Evolutionary conservation across 2,113 vertebrate species (phyloP).

Genomic region (human): DNA sequence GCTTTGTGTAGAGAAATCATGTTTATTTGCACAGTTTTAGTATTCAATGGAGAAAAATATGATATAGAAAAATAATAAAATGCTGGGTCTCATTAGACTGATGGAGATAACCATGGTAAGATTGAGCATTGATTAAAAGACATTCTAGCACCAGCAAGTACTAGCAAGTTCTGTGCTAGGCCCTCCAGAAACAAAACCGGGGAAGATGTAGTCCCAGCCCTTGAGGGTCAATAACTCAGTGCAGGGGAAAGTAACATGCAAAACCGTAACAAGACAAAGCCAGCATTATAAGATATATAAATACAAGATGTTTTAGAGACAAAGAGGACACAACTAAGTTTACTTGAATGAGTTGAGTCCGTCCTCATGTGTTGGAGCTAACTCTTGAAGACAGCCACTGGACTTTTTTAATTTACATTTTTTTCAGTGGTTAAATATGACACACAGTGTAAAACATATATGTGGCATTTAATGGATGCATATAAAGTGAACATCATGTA

Average conservation of each 20-base stretch:
- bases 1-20: background rate
- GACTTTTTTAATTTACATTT: background rate
- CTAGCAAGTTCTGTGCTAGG: background rate
- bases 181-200: background rate
- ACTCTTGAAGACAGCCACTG: background rate
- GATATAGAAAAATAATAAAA: background rate
- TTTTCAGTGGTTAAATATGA: background rate
- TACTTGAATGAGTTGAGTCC: background rate
- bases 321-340: background rate
- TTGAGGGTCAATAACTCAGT: background rate
- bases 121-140: background rate
- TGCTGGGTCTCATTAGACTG: background rate
- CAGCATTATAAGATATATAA: background rate
- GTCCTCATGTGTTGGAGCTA: background rate
- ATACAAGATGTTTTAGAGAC: background rate
- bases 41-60: background rate
- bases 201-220: background rate
- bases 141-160: background rate
- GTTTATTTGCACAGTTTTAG: background rate
- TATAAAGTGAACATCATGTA: background rate
- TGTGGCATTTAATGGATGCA: background rate
- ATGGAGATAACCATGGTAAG: background rate
- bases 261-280: background rate
- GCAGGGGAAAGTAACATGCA: background rate
- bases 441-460: background rate